These are phyloP conservation scores for Sarcophaga peregrina DNA, from an alignment of 1,140 invertebrate genomes.

Conservation along the genomic window DNA sequence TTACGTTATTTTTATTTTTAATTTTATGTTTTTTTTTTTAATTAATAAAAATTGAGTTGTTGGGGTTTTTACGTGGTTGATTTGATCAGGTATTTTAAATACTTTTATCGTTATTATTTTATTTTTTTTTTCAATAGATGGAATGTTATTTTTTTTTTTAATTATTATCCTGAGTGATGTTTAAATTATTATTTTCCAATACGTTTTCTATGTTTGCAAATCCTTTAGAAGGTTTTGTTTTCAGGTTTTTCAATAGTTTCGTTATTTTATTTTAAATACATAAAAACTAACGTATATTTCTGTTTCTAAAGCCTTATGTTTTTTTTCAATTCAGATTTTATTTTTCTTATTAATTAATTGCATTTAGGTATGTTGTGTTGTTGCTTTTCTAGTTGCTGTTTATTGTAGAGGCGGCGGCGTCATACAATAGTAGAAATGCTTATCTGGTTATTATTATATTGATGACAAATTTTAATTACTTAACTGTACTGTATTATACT, in stretches of 20 bases:
- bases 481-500: neutral
- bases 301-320: constrained; percentile 6
- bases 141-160: neutral
- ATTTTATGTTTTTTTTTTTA: neutral
- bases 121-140: neutral
- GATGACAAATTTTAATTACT: neutral
- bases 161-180: constrained; percentile 7
- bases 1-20: neutral
- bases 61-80: neutral
- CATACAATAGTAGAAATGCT: neutral
- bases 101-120: neutral
- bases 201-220: neutral
- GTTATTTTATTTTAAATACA: neutral
- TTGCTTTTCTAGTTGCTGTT: neutral
- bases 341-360: neutral
- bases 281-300: constrained; percentile 1
- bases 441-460: neutral
- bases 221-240: neutral
- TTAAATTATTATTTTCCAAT: neutral
- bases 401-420: too few species aligned
- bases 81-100: constrained; percentile 23
- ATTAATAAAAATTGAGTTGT: neutral
- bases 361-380: neutral
- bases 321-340: neutral
- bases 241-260: constrained; percentile 8